Conservation (phyloP, 2,797 vertebrate genomes). For the Megaceryle alcyon region DNA sequence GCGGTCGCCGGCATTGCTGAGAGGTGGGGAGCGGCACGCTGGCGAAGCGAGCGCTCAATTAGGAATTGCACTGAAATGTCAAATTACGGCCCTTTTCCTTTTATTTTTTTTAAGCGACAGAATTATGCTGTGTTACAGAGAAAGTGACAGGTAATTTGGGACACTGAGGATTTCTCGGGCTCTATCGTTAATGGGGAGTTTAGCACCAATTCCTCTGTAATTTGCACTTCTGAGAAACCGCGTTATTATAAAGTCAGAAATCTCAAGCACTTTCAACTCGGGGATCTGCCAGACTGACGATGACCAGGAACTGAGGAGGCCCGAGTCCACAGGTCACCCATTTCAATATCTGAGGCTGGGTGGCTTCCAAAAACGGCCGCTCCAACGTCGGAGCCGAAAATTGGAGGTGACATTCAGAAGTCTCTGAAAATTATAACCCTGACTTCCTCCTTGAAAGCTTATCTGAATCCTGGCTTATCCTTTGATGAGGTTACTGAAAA, state of each 20-base stretch:
- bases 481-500: slow-evolving; percentile 84
- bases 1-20: fast-evolving
- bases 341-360: slow-evolving; percentile 82
- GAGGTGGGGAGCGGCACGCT: neutral
- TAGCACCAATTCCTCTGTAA: slow-evolving; percentile 83
- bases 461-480: slow-evolving; percentile 83
- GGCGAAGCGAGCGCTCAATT: slow-evolving; percentile 53
- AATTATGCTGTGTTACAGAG: slow-evolving; percentile 66
- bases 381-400: slow-evolving; percentile 77
- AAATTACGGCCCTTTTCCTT: neutral
- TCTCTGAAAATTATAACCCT: slow-evolving; percentile 85
- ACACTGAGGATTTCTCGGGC: slow-evolving; percentile 76
- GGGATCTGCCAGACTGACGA: slow-evolving; percentile 70
- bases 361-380: slow-evolving; percentile 73
- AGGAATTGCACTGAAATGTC: slow-evolving; percentile 70
- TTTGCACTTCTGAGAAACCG: slow-evolving; percentile 83
- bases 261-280: slow-evolving; percentile 77
- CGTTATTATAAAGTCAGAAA: slow-evolving; percentile 82
- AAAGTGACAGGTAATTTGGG: slow-evolving; percentile 85
- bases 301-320: slow-evolving; percentile 76
- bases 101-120: slow-evolving; percentile 25
- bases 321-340: slow-evolving; percentile 75
- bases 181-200: slow-evolving; percentile 82
- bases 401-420: slow-evolving; percentile 86
- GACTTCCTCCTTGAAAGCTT: slow-evolving; percentile 83